These are phyloP conservation scores for Hydropotes inermis DNA, from an alignment of 2,113 vertebrate genomes.

Conservation along the genomic window DNA sequence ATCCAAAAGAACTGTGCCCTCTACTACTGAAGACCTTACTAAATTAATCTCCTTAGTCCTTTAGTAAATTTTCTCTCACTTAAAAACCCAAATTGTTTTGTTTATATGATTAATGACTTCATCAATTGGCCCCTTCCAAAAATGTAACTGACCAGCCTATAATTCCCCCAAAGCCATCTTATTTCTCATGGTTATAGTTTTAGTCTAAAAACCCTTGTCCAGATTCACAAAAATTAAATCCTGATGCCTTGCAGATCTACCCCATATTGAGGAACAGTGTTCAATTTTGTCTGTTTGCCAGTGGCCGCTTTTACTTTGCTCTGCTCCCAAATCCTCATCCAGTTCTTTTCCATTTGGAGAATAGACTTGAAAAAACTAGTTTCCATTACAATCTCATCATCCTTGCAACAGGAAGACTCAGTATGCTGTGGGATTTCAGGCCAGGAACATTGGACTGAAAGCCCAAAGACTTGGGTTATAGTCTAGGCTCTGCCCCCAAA, in stretches of 20 bases:
- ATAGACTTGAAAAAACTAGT: background rate
- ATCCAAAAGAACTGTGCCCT: background rate
- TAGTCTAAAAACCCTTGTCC: conserved; percentile 20
- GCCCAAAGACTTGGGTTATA: background rate
- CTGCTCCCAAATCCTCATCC: background rate
- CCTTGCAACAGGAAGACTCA: background rate
- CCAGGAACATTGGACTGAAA: background rate
- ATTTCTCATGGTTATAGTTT: conserved; percentile 38
- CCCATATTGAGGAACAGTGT: background rate
- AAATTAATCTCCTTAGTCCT: background rate
- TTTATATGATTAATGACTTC: conserved; percentile 37
- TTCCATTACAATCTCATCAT: background rate
- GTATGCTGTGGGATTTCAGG: background rate
- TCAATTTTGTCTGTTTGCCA: background rate
- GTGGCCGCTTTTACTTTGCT: background rate
- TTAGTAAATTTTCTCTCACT: conserved; percentile 5
- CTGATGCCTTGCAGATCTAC: background rate
- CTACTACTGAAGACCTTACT: background rate
- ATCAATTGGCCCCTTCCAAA: background rate
- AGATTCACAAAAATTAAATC: conserved; percentile 31
- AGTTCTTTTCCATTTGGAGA: background rate
- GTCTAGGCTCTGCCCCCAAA: background rate
- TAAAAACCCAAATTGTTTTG: conserved; percentile 6
- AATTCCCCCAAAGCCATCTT: conserved; percentile 36
- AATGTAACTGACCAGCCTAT: background rate